Evolutionary conservation across 2,797 vertebrate genomes (phyloP).

Genomic region (Scolopax rusticola): DNA sequence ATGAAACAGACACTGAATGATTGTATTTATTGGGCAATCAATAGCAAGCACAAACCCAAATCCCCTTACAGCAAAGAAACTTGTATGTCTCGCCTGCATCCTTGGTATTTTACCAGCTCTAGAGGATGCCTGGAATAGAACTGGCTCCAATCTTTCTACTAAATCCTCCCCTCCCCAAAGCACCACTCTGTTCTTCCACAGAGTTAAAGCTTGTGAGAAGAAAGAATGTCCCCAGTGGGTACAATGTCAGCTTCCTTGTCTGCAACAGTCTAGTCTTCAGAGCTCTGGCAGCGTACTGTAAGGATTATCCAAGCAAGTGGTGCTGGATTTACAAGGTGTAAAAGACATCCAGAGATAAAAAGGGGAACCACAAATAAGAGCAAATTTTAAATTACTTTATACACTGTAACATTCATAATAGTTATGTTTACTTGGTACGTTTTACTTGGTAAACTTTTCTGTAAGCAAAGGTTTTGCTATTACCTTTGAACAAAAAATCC

Average conservation of each 20-base stretch:
- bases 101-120: background rate
- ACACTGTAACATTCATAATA: background rate
- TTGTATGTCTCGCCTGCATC: rapidly evolving
- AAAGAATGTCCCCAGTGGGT: constrained; percentile 20
- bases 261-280: background rate
- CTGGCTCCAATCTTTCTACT: background rate
- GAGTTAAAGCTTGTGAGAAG: constrained; percentile 11
- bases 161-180: background rate
- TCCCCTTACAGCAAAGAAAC: background rate
- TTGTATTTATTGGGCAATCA: background rate
- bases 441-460: background rate
- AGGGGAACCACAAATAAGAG: background rate
- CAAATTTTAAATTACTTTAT: background rate
- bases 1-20: background rate
- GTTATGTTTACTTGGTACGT: background rate
- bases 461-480: background rate
- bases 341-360: background rate
- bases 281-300: background rate
- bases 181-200: background rate
- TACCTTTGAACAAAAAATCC: background rate
- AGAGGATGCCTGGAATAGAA: background rate
- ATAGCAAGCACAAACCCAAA: background rate
- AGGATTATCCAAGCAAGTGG: background rate
- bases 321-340: constrained; percentile 13
- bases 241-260: constrained; percentile 11